phyloP scores from a whole-genome alignment of 2,797 vertebrate genomes.

The Falco naumanni region DNA sequence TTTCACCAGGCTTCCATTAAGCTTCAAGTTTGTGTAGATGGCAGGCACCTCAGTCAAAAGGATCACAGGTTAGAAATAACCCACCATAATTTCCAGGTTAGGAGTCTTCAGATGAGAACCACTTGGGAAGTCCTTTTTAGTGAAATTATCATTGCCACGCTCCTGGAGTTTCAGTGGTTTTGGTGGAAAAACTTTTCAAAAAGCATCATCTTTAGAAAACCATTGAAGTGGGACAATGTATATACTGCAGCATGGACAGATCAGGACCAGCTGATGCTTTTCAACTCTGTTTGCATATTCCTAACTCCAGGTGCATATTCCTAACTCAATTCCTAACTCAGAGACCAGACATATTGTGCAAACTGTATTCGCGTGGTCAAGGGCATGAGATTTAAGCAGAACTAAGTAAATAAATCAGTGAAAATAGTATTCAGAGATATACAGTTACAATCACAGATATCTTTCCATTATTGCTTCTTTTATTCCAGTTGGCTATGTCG shows the following conservation, averaged over 20 bases:
- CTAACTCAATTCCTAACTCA: background rate
- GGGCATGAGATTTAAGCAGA: background rate
- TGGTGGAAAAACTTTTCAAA: background rate
- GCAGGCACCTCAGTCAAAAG: background rate
- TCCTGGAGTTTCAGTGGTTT: slow-evolving; percentile 4
- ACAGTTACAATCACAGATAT: background rate
- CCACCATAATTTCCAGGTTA: background rate
- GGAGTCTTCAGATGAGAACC: background rate
- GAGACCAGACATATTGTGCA: slow-evolving; percentile 5
- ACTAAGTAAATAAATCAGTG: background rate
- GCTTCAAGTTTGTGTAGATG: background rate
- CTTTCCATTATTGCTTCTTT: background rate
- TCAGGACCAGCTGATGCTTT: slow-evolving; percentile 67
- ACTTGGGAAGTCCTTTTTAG: background rate
- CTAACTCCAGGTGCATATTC: slow-evolving; percentile 46
- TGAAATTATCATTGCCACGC: background rate
- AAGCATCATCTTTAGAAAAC: slow-evolving; percentile 38
- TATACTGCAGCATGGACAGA: slow-evolving; percentile 2
- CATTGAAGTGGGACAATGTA: slow-evolving; percentile 14
- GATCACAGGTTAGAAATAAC: background rate
- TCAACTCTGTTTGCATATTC: slow-evolving; percentile 67
- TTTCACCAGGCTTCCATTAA: background rate
- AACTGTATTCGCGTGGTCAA: slow-evolving; percentile 29
- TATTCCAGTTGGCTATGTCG: background rate
- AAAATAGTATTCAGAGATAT: background rate